Evolutionary conservation across 2,797 vertebrate genomes (phyloP), one percentile per base, ranked within the genome.

Genomic region (Rhinatrema bivittatum): DNA sequence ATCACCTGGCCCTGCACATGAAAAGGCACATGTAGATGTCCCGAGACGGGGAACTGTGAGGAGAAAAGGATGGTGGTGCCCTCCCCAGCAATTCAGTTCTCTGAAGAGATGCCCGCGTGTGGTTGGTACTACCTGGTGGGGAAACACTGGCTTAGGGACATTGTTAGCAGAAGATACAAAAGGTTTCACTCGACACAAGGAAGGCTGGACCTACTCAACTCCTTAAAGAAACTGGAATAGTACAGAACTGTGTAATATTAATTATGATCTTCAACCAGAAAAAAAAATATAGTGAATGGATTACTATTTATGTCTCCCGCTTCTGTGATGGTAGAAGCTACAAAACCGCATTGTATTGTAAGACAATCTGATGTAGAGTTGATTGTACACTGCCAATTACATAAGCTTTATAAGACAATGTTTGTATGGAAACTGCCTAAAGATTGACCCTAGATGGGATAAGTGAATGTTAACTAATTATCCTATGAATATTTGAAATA

Each of bases 1-100:
- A 97, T 71, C 94, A 97, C 63, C 87, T 97, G 47, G 94, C 94
- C 1, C 58, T 97, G 65, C 93, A 97, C 76, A 97, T 97, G 94
- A 97, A 97, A 58, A 63, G 94, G 33, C 94, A 97, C 68, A 85
- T 96, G 88, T 97, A 88, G 89, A 58, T 53, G 17, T 1, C 0
- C 40, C 33, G 34, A 24, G 50, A 37, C 46, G 19, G 36, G 45
- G n/a, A n/a, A n/a, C n/a, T n/a, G n/a, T n/a, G n/a, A n/a, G n/a
- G 11, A 11, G 32, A 19, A 25, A 32, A 40, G 16, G 32, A n/a
- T n/a, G n/a, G n/a, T n/a, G n/a, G n/a, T n/a, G n/a, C n/a, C n/a
- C n/a, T n/a, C n/a, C n/a, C 32, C 49, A 37, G 29, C 29, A 5
- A 7, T 0, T 4, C 22, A 7, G 27, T 42, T 52, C 0, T 41